These are phyloP conservation scores for Candoia aspera DNA, from an alignment of 2,113 vertebrate genomes.

Conservation along the genomic window DNA sequence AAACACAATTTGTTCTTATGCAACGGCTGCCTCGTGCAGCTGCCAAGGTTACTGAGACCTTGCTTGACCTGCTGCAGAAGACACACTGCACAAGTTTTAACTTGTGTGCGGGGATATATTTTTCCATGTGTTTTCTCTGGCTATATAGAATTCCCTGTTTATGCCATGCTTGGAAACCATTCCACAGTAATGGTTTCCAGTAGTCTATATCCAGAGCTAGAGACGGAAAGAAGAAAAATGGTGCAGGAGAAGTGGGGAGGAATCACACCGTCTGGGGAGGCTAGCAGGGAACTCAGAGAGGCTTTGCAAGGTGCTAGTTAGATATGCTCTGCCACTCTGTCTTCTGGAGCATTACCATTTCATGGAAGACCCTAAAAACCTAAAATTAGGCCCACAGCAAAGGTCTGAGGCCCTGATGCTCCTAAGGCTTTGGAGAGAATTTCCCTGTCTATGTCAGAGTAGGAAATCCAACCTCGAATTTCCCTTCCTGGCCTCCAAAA, in stretches of 20 bases:
- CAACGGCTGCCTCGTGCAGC: conserved; percentile 62
- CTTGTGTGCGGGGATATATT: conserved; percentile 24
- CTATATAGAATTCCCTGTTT: background rate
- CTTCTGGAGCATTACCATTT: background rate
- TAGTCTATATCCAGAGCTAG: background rate
- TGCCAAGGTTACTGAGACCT: conserved; percentile 67
- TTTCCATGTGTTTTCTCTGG: conserved; percentile 28
- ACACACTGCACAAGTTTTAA: conserved; percentile 56
- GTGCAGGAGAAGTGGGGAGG: background rate
- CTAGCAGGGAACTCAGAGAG: background rate
- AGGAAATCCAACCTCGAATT: background rate
- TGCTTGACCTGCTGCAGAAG: conserved; percentile 62
- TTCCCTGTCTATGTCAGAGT: background rate
- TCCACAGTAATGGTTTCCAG: too few species aligned
- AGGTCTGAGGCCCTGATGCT: too few species aligned
- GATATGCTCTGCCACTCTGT: background rate
- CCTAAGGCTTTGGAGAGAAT: background rate
- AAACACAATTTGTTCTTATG: conserved; percentile 63
- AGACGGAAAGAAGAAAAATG: background rate
- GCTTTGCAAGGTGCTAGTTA: background rate
- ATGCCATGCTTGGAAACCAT: background rate
- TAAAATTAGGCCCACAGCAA: background rate
- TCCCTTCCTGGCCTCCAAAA: background rate
- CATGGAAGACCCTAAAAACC: background rate
- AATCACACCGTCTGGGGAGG: background rate